phyloP scores from a whole-genome alignment of 2,797 vertebrate genomes.

The Botia almorhae region DNA sequence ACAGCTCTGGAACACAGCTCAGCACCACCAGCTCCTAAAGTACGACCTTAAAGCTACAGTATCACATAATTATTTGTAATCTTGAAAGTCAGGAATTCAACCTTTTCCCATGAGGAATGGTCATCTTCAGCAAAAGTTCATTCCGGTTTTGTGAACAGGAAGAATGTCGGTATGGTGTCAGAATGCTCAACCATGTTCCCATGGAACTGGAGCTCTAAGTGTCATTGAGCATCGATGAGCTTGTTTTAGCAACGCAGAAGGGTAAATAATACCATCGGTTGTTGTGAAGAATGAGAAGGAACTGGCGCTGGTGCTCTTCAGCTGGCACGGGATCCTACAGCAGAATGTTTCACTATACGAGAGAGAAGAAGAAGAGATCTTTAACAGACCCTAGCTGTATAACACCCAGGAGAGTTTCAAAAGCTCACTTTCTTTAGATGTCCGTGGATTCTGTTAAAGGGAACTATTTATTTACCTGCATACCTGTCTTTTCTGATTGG shows the following conservation, averaged over 20 bases:
- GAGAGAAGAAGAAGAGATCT: conserved; percentile 13
- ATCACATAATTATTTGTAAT: neutral
- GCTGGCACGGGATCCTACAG: conserved; percentile 70
- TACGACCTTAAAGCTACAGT: neutral
- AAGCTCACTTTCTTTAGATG: conserved; percentile 54
- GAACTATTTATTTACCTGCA: conserved; percentile 60
- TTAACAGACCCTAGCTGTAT: too few relatives aligned
- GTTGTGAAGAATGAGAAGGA: conserved; percentile 72
- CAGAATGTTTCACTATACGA: conserved; percentile 65
- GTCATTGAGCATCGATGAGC: conserved; percentile 48
- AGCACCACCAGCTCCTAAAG: neutral
- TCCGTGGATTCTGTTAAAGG: conserved; percentile 50
- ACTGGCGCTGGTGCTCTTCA: conserved; percentile 65
- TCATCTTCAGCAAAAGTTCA: conserved; percentile 26
- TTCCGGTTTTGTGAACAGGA: conserved; percentile 18
- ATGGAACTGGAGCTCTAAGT: conserved; percentile 5
- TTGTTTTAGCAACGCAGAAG: conserved; percentile 68
- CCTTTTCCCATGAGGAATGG: conserved; percentile 26
- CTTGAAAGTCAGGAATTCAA: conserved; percentile 23
- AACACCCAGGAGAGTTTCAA: conserved; percentile 36
- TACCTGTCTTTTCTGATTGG: conserved; percentile 61
- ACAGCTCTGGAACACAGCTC: conserved; percentile 10
- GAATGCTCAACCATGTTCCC: conserved; percentile 36
- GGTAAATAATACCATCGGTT: conserved; percentile 73
- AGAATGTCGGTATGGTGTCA: conserved; percentile 44